Base-by-base conservation (phyloP, 2,113 vertebrate genomes). In the Caretta caretta region DNA sequence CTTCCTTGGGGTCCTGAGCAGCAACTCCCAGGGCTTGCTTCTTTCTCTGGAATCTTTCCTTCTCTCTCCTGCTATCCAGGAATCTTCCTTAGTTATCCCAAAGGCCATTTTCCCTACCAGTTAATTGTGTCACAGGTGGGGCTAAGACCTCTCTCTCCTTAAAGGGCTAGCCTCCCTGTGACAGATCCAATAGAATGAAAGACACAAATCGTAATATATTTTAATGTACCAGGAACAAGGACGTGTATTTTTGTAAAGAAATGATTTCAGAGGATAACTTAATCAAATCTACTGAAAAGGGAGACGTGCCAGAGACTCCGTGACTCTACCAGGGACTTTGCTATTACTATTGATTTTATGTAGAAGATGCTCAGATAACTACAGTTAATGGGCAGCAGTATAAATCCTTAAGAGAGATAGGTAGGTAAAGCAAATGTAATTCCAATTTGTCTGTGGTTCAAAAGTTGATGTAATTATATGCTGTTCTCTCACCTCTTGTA, bases 381-480 rank as follows among this genome's bases (percentile, higher is more conserved):
- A 59, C 3, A 84, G 3, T 78, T 80, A 50, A 93, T 90, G 80
- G 25, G 8, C 12, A 95, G 53, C 48, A 96, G 56, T 31, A 83
- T 46, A 42, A 46, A 25, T 12, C 75, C 42, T 24, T 48, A 27
- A 72, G n/a, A 72, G 10, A 69, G 11, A 48, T 29, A 51, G 6
- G 24, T 51, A 53, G 54, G 83, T 79, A 90, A 91, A 35, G 35
- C 91, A 83, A 20, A 87, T 38, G 10, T 48, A 46, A 46, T 72
- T 72, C 65, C 38, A 72, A 72, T 78, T 76, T 29, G 54, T 80
- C 87, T 92, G 42, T 93, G 19, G 57, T 92, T 87, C 10, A 92
- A 90, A 90, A 84, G 78, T n/a, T 78, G 11, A 87, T 80, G 78
- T 25, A 96, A 87, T 88, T 27, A 79, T 90, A 51, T 51, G 27